phyloP scores from a whole-genome alignment of 2,113 vertebrate genomes.

The Solea senegalensis region DNA sequence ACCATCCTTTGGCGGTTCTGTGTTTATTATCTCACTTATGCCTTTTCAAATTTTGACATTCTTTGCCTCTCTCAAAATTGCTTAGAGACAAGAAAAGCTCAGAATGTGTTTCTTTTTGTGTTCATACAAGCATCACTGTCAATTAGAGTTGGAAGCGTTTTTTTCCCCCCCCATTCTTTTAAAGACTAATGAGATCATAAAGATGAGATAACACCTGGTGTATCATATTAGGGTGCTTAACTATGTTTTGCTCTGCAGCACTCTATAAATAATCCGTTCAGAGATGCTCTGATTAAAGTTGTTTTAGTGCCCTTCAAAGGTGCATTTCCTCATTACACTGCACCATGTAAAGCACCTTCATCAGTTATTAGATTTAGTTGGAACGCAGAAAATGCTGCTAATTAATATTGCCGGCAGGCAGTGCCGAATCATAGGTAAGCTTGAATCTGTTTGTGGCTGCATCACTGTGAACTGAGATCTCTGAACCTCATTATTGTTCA shows the following conservation, averaged over 20 bases:
- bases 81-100: constrained; percentile 32
- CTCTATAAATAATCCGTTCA: constrained; percentile 49
- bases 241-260: constrained; percentile 21
- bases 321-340: constrained; percentile 51
- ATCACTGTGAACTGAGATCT: constrained; percentile 15
- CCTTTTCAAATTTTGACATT: constrained; percentile 50
- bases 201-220: constrained; percentile 6
- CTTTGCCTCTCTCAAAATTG: neutral
- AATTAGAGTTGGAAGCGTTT: neutral
- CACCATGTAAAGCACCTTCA: constrained; percentile 51
- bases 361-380: constrained; percentile 62
- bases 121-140: constrained; percentile 29
- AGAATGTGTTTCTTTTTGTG: constrained; percentile 42
- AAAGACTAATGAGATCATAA: neutral
- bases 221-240: constrained; percentile 25
- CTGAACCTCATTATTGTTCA: constrained; percentile 37
- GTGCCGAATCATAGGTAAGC: constrained; percentile 33
- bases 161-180: neutral
- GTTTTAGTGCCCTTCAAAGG: constrained; percentile 52
- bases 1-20: neutral
- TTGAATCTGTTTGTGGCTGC: constrained; percentile 23
- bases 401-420: constrained; percentile 66
- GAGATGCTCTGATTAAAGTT: constrained; percentile 31
- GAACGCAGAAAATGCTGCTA: constrained; percentile 66
- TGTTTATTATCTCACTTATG: constrained; percentile 32